A percentile compares a stretch with the other conserved stretches of the same genome.
Evolutionary conservation across 2,797 vertebrate genomes (phyloP).

Genomic region (Cichlasoma orientale): DNA sequence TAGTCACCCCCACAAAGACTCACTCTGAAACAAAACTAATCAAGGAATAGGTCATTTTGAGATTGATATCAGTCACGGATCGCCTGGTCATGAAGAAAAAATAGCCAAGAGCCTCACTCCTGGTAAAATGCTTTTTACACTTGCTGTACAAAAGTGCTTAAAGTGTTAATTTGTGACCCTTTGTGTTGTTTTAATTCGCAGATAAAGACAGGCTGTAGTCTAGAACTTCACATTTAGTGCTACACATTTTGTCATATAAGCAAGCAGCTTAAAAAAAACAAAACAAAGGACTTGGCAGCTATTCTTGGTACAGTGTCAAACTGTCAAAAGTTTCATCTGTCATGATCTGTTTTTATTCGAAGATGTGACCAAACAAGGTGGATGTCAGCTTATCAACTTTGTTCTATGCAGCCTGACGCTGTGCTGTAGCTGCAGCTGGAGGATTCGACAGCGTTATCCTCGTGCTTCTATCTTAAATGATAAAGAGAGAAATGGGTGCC

Average conservation of each 20-base stretch:
- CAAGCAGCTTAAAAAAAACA: not conserved
- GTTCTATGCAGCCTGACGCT: not conserved
- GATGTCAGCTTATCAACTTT: not conserved
- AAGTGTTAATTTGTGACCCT: not conserved
- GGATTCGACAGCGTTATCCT: not conserved
- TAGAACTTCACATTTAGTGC: not conserved
- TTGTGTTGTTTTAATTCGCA: not conserved
- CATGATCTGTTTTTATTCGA: not conserved
- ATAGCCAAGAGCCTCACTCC: not conserved
- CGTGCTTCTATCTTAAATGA: not conserved
- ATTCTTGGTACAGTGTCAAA: not conserved
- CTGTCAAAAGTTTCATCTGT: not conserved
- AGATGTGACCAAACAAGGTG: not conserved
- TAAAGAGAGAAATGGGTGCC: not conserved
- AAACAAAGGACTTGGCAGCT: not conserved
- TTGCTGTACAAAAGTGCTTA: too few species aligned
- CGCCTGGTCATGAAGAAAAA: not conserved
- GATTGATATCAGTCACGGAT: not conserved
- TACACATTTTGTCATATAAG: not conserved
- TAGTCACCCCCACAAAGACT: too few species aligned
- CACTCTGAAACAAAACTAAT: not conserved
- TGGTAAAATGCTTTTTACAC: not conserved
- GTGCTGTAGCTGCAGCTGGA: not conserved
- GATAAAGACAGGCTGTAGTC: not conserved
- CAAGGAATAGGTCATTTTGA: not conserved